Base-by-base conservation (phyloP, 2,797 vertebrate species). In the Microtus californicus region DNA sequence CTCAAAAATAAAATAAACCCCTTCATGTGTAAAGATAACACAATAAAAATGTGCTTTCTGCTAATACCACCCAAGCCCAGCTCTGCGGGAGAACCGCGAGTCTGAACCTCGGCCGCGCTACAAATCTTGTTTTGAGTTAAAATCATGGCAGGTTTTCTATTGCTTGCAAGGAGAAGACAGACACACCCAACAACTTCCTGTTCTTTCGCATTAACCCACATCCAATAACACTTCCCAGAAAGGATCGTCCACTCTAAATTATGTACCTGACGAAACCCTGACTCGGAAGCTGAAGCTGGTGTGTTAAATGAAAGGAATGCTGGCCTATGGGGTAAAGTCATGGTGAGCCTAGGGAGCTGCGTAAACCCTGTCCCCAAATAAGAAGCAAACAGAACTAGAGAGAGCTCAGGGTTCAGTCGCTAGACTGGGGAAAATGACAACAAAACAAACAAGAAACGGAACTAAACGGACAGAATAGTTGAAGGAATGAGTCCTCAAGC, bases 51-150 rank as follows among this genome's bases (percentile, higher is more conserved):
- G 15, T 54, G 45, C 54, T 4, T 79, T 92, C 77, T 89, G 63
- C 59, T 95, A 87, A 82, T 48, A 79, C 43, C n/a, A 0, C 43
- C 4, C 37, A 25, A 91, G 7, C 31, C 40, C n/a, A 69, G 76
- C 45, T 51, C 45, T 76, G 31, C 37, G 43, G 76, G 43, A 31
- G 29, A 90, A 23, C 37, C 23, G 1, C 61, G 29, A 71, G 34
- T 92, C 89, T 88, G 94, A 78, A 73, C 48, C 5, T 54, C 48
- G 19, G 5, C 4, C 37, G 61, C n/a, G 88, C 13, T 54, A 54
- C 40, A 96, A 54, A 93, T 87, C 76, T 9, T 71, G 87, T 91
- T 87, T 40, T n/a, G 71, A 78, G 67, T n/a, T 77, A 96, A 87
- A 91, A 73, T 67, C 40, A 45, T 27, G 69, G 12, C 27, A 92